Evolutionary conservation across 1,140 invertebrate genomes (phyloP).

Genomic region (Laodelphax striatellus): DNA sequence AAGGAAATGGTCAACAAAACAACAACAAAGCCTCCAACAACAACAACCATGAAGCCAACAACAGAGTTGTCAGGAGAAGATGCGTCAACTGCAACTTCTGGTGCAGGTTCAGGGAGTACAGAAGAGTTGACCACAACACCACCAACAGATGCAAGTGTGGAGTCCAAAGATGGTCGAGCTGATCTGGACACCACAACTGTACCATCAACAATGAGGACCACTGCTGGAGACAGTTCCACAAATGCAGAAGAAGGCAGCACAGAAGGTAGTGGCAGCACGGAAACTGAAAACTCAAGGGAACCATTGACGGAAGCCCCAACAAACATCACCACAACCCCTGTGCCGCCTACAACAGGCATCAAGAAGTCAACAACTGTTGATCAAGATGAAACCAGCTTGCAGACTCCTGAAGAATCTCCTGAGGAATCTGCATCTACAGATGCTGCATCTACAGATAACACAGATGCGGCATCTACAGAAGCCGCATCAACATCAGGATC

Average conservation of each 20-base stretch:
- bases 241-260: not conserved
- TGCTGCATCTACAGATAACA: not conserved
- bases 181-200: constrained; percentile 8
- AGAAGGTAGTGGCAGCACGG: not conserved
- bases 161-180: not conserved
- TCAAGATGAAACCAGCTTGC: no score
- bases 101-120: not conserved
- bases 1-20: not conserved
- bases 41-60: not conserved
- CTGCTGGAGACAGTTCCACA: no score
- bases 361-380: not conserved
- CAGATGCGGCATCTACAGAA: not conserved
- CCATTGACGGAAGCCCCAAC: not conserved
- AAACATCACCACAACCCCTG: not conserved
- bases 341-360: not conserved
- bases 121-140: constrained; percentile 8
- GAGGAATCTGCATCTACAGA: no score
- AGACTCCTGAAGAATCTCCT: no score
- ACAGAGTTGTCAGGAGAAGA: not conserved
- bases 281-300: not conserved
- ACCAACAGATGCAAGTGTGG: constrained; percentile 4
- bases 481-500: not conserved
- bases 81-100: not conserved
- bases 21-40: not conserved
- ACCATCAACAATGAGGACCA: not conserved